Evolutionary conservation across 2,888 invertebrate genomes (phyloP).

Genomic region (Lamproptera curius): DNA sequence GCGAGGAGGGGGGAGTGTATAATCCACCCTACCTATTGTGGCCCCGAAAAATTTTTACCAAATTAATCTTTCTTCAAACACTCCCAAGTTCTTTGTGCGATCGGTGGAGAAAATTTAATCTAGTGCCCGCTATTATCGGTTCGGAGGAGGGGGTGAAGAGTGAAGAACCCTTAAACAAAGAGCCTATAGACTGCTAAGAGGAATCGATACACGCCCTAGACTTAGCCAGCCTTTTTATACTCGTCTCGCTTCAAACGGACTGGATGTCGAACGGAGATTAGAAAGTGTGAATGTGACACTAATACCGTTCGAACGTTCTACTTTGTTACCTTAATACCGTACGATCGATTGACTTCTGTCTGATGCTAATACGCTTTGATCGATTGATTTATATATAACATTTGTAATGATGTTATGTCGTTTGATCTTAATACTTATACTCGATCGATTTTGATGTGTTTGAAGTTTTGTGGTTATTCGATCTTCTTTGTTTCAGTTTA

Average conservation of each 20-base stretch:
- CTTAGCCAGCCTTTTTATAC: constrained; percentile 9
- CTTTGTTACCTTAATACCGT: too few relatives aligned
- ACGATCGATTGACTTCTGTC: too few relatives aligned
- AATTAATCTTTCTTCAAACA: constrained; percentile 74
- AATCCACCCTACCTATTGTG: constrained; percentile 16
- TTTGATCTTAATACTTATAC: too few relatives aligned
- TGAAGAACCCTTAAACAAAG: constrained; percentile 20
- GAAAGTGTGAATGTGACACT: too few relatives aligned
- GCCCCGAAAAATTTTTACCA: constrained; percentile 53
- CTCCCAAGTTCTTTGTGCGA: constrained; percentile 55
- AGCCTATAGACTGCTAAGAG: constrained; percentile 13
- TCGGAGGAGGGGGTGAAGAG: background rate
- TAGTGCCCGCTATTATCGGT: constrained; percentile 35
- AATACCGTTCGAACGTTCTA: too few relatives aligned
- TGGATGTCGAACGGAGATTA: too few relatives aligned
- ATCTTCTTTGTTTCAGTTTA: too few relatives aligned
- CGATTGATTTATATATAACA: too few relatives aligned
- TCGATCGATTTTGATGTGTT: too few relatives aligned
- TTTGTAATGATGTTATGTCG: too few relatives aligned
- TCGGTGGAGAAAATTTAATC: constrained; percentile 56
- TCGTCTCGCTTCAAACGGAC: background rate
- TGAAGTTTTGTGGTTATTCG: too few relatives aligned
- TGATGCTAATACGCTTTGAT: too few relatives aligned
- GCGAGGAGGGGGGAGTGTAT: constrained; percentile 15
- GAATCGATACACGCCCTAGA: constrained; percentile 15